phyloP scores from a whole-genome alignment of 2,888 invertebrate species.

The Dendrolimus houi region DNA sequence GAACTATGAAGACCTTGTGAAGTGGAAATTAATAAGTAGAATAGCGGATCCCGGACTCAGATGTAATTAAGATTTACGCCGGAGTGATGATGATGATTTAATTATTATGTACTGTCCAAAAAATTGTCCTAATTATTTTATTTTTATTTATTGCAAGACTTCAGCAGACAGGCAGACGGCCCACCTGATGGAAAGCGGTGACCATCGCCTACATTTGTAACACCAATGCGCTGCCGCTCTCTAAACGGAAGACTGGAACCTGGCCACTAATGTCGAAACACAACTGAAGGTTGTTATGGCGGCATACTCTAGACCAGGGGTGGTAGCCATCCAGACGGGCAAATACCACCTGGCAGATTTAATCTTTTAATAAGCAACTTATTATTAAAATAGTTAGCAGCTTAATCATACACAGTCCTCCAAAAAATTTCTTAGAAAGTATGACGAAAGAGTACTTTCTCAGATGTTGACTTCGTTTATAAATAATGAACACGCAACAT shows the following conservation, averaged over 20 bases:
- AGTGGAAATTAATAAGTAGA: background rate
- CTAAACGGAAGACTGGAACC: background rate
- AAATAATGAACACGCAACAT: constrained; percentile 23
- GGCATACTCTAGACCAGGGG: background rate
- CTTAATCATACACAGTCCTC: too few species aligned
- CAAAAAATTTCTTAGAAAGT: too few species aligned
- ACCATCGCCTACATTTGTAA: background rate
- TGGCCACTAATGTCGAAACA: background rate
- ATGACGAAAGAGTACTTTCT: too few species aligned
- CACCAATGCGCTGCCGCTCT: background rate
- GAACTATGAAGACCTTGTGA: too few species aligned
- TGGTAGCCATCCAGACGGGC: background rate
- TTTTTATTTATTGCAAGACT: too few species aligned
- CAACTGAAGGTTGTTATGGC: background rate
- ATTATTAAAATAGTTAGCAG: too few species aligned
- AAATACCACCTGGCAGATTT: too few species aligned
- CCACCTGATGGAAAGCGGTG: background rate
- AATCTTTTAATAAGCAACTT: too few species aligned
- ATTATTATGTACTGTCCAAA: background rate
- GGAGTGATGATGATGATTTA: background rate
- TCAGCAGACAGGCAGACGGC: too few species aligned
- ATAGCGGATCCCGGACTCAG: background rate
- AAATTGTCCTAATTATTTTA: too few species aligned
- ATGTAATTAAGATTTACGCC: background rate
- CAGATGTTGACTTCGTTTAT: constrained; percentile 1